Evolutionary conservation across 2,113 vertebrate genomes (phyloP).

Genomic region (Oxygymnocypris stewartii): DNA sequence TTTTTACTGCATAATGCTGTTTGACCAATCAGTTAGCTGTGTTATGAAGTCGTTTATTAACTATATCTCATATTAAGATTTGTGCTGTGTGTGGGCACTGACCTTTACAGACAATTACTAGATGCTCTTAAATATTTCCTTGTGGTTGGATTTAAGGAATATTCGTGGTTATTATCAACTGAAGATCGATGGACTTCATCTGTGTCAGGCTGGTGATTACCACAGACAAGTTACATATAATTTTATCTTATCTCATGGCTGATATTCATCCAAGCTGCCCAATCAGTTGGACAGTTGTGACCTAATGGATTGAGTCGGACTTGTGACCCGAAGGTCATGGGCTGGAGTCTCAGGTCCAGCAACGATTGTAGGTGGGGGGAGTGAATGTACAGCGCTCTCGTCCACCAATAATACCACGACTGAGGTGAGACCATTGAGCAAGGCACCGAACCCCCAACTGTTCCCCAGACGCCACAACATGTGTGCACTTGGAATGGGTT

Average conservation of each 20-base stretch:
- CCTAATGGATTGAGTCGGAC: no score
- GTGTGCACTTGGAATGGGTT: no score
- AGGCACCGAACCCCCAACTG: no score
- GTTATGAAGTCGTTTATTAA: conserved; percentile 6
- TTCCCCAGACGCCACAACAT: no score
- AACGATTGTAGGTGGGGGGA: no score
- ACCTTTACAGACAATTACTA: not conserved
- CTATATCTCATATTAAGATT: not conserved
- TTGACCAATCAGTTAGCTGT: not conserved
- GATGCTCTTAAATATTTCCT: not conserved
- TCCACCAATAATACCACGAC: no score
- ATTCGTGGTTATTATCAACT: not conserved
- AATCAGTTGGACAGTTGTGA: no score
- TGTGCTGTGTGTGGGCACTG: not conserved
- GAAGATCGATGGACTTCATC: not conserved
- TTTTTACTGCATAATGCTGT: not conserved
- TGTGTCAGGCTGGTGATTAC: conserved; percentile 3
- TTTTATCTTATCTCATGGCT: not conserved
- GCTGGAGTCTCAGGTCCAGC: no score
- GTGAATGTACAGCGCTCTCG: no score
- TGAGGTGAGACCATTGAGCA: no score
- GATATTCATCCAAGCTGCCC: not conserved
- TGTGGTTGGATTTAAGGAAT: not conserved
- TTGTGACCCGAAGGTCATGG: no score
- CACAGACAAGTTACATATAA: not conserved